A percentile compares a stretch with the other conserved stretches of the same genome.
phyloP scores from a whole-genome alignment of 2,888 invertebrate species.

The Napeogenes sylphis region DNA sequence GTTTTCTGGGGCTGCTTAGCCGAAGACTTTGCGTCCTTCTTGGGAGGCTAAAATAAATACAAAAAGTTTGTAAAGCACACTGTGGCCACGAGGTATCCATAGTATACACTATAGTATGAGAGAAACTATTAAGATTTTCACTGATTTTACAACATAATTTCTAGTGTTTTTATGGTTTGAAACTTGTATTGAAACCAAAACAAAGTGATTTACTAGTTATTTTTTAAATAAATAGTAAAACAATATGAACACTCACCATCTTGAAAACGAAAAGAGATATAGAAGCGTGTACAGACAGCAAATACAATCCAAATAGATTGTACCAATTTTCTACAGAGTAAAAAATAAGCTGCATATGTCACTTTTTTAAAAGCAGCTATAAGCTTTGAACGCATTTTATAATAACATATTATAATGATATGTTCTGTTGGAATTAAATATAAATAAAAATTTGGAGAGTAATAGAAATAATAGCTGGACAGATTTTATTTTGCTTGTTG shows the following conservation, averaged over 20 bases:
- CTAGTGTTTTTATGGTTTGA: not conserved
- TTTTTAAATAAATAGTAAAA: not conserved
- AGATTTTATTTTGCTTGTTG: too few species aligned
- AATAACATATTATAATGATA: too few species aligned
- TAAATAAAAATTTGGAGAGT: too few species aligned
- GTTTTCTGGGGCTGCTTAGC: slow-evolving; percentile 96
- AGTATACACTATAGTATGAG: not conserved
- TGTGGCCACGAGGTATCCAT: slow-evolving; percentile 65
- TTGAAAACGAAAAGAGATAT: slow-evolving; percentile 69
- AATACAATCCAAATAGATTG: not conserved
- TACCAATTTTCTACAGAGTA: not conserved
- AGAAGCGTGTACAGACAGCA: slow-evolving; percentile 28
- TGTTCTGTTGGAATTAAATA: too few species aligned
- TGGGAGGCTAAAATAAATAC: slow-evolving; percentile 86
- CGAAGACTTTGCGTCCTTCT: slow-evolving; percentile 93
- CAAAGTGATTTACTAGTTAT: not conserved
- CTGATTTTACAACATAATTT: slow-evolving; percentile 8
- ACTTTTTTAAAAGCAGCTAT: not conserved
- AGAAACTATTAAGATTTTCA: not conserved
- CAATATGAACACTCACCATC: slow-evolving; percentile 62
- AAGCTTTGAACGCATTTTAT: too few species aligned
- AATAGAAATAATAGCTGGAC: too few species aligned
- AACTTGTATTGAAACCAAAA: slow-evolving; percentile 5
- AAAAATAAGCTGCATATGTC: not conserved
- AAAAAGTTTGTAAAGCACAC: slow-evolving; percentile 42